Conservation (phyloP, 2,888 invertebrate genomes). For the Metallyticus violacea region DNA sequence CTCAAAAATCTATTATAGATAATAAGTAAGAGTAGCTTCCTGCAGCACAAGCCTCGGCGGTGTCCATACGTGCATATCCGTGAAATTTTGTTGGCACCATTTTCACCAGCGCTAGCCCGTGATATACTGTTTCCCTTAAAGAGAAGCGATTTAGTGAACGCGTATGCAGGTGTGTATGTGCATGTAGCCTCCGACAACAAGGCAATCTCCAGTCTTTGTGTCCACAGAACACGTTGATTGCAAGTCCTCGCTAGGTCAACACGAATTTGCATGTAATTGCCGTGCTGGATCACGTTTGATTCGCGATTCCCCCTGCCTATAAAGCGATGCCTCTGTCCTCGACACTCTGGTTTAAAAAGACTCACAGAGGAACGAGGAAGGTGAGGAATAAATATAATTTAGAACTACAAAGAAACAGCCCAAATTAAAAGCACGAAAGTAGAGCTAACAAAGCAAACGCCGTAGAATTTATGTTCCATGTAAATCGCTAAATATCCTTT, state of each 20-base stretch:
- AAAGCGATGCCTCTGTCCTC: too few species aligned
- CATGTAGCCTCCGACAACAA: not conserved
- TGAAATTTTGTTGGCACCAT: too few species aligned
- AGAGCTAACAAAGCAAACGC: not conserved
- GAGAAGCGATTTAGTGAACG: not conserved
- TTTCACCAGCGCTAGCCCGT: not conserved
- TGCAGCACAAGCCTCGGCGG: too few species aligned
- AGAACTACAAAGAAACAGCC: not conserved
- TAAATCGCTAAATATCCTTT: not conserved
- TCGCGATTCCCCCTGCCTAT: not conserved
- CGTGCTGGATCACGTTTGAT: not conserved
- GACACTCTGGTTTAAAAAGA: too few species aligned
- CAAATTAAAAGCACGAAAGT: not conserved
- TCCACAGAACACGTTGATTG: not conserved
- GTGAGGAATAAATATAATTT: not conserved
- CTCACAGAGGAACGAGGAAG: not conserved
- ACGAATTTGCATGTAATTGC: not conserved
- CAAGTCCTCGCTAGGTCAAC: not conserved
- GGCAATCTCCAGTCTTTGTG: not conserved
- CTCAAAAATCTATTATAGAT: too few species aligned
- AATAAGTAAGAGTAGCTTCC: too few species aligned
- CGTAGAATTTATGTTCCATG: not conserved
- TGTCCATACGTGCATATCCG: too few species aligned
- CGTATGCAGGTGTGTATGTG: not conserved
- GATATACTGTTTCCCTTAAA: not conserved